Evolutionary conservation across 1,140 invertebrate genomes (phyloP), one percentile per base, ranked within the genome.

Genomic region (Drosophila nigromelanica): DNA sequence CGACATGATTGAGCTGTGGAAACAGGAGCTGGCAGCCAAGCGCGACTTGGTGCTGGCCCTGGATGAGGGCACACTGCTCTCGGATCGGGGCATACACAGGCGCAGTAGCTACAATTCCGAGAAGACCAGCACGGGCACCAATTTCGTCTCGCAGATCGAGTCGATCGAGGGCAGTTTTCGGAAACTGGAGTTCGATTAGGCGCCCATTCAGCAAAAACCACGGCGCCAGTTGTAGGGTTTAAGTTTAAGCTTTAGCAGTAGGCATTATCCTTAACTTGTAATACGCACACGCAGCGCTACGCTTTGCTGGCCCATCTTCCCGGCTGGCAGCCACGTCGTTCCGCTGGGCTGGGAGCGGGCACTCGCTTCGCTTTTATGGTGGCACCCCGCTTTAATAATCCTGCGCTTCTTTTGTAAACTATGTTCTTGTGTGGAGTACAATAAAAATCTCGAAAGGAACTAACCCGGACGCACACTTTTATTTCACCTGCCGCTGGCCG

Each of bases 1-100:
- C 2, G 95, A 96, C 47, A 97, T 97, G 96, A 95, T 96, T n/a
- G 93, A 94, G 90, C 93, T 91, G 73, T 96, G 96, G 80, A 95
- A 95, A 73, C 92, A 93, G 51, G 92, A 94, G 45, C 77, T 97
- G 11, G 90, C 92, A 42, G 92, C 93, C 21, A 95, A 95, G 67
- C 92, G 94, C 48, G 93, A 95, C 11, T 90, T 93, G 21, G 87
- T 97, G 37, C 91, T 95, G 3, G 93, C 93, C 0, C 90, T 97
- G 4, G 95, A 97, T 70, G 93, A 96, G 33, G 96, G 96, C 94
- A 93, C 93, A 51, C 94, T 96, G 39, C 73, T 93, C 3, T 93
- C 83, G 43, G 93, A 93, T 45, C 87, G 90, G 48, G 93, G 93
- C 33, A 94, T 95, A 50, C 83, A 90, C 47, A 80, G 90, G 5